Conservation (phyloP, 1,140 invertebrate species). For the Zaprionus inermis region DNA sequence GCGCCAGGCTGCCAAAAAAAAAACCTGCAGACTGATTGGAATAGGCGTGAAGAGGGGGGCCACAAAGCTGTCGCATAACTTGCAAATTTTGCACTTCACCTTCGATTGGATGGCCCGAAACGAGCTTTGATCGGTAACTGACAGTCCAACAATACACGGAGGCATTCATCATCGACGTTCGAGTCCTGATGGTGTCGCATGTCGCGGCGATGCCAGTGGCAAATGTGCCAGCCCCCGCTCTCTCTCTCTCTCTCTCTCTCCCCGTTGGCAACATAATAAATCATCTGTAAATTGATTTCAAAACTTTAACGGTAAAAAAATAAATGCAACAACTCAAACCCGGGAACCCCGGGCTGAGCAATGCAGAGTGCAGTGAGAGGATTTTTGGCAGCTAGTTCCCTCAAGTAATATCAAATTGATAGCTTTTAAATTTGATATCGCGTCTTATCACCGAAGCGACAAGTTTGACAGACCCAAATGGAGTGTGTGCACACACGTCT, state of each 20-base stretch:
- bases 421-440: conserved; percentile 83
- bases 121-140: conserved; percentile 69
- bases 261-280: conserved; percentile 68
- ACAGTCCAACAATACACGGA: conserved; percentile 78
- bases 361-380: conserved; percentile 19
- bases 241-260: neutral
- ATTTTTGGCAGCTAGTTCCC: conserved; percentile 53
- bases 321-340: conserved; percentile 42
- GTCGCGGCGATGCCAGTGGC: conserved; percentile 35
- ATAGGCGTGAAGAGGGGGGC: neutral
- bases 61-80: conserved; percentile 74
- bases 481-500: conserved; percentile 40
- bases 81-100: conserved; percentile 79
- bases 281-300: conserved; percentile 82
- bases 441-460: conserved; percentile 78
- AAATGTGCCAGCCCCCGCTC: conserved; percentile 10
- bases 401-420: conserved; percentile 81
- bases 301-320: conserved; percentile 67
- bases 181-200: conserved; percentile 58
- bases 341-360: conserved; percentile 47
- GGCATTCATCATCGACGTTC: conserved; percentile 81
- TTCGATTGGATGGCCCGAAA: conserved; percentile 60
- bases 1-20: conserved; percentile 19
- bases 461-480: conserved; percentile 64
- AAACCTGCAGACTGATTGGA: neutral